These are phyloP conservation scores for Oreocharis arfaki DNA, from an alignment of 2,113 vertebrate genomes.

Conservation along the genomic window DNA sequence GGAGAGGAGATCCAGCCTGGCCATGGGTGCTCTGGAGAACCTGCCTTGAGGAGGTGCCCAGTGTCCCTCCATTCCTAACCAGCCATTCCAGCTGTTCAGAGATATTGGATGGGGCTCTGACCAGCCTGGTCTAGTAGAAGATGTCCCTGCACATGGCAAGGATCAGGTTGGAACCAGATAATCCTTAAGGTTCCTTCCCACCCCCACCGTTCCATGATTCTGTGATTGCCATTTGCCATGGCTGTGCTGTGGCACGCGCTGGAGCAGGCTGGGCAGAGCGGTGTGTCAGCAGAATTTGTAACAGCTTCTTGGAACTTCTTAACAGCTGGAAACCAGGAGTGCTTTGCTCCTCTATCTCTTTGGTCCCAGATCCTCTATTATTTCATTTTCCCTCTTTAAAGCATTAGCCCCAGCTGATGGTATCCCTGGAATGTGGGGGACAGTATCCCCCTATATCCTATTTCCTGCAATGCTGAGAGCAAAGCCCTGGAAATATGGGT, in stretches of 20 bases:
- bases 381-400: not conserved
- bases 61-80: not conserved
- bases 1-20: not conserved
- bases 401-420: no score
- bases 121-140: not conserved
- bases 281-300: not conserved
- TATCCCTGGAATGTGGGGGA: not conserved
- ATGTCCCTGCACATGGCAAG: not conserved
- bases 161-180: not conserved
- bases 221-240: not conserved
- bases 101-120: not conserved
- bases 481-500: not conserved
- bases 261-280: not conserved
- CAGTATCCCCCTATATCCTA: not conserved
- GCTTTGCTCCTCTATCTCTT: not conserved
- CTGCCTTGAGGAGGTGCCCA: rapidly evolving
- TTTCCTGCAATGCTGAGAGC: not conserved
- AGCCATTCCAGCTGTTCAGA: not conserved
- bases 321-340: not conserved
- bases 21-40: not conserved
- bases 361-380: not conserved
- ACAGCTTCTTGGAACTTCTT: not conserved
- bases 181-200: not conserved
- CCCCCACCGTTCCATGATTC: not conserved
- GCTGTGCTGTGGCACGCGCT: not conserved